Percentiles rank a stretch among this genome's conserved stretches.
Evolutionary conservation across 2,888 invertebrate genomes (phyloP).

Genomic region (Mesorhabditis belari): DNA sequence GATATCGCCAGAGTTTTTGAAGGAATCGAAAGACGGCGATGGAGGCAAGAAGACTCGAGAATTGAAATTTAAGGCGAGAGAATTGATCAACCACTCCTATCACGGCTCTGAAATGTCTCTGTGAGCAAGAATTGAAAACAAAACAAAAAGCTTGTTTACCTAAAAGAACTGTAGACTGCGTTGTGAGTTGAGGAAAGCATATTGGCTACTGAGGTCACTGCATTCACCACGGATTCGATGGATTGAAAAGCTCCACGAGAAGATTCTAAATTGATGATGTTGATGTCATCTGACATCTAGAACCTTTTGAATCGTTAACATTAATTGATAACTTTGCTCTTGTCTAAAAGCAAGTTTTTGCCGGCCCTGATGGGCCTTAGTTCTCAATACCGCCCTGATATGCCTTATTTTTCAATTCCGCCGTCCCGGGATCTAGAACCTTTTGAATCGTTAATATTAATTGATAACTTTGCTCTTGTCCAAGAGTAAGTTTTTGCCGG

Average conservation of each 20-base stretch:
- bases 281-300: neutral
- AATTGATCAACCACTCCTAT: constrained; percentile 92
- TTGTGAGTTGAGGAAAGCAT: constrained; percentile 94
- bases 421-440: neutral
- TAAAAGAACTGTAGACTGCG: constrained; percentile 87
- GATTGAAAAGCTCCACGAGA: constrained; percentile 87
- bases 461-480: neutral
- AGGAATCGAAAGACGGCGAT: constrained; percentile 28
- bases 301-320: neutral
- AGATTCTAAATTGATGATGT: constrained; percentile 61
- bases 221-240: constrained; percentile 81
- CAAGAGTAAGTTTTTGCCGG: neutral
- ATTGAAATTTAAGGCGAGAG: constrained; percentile 65
- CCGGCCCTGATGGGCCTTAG: neutral
- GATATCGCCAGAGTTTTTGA: constrained; percentile 55
- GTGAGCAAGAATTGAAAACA: neutral
- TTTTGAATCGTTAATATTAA: neutral
- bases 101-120: constrained; percentile 64
- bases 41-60: constrained; percentile 28
- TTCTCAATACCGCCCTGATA: no score
- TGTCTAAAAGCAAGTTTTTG: neutral
- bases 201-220: constrained; percentile 81
- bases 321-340: neutral
- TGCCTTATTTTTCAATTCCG: neutral
- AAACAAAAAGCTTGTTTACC: constrained; percentile 53